Evolutionary conservation across 2,888 invertebrate species (phyloP).

Genomic region (Alcis repandata): DNA sequence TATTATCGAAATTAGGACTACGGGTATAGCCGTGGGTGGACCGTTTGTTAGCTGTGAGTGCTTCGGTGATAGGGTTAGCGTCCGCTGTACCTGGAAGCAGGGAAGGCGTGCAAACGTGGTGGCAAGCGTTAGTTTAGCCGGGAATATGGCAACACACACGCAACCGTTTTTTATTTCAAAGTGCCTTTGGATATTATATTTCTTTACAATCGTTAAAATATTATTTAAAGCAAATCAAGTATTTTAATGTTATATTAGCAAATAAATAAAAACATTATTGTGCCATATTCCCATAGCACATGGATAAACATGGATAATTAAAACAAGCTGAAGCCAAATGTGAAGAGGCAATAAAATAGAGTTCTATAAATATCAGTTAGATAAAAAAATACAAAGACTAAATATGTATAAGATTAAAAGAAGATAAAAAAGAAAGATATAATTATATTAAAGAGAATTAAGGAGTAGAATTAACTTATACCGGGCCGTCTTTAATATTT

Average conservation of each 20-base stretch:
- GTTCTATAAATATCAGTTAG: neutral
- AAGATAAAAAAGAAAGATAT: neutral
- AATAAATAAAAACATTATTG: neutral
- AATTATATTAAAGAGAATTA: too few species aligned
- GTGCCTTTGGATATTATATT: too few species aligned
- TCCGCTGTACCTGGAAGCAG: conserved; percentile 66
- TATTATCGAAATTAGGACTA: conserved; percentile 65
- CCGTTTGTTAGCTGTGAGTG: conserved; percentile 60
- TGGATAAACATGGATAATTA: neutral
- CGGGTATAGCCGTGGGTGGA: conserved; percentile 69
- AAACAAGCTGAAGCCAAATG: neutral
- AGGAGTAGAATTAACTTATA: too few species aligned
- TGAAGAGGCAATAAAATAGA: neutral
- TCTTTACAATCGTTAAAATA: too few species aligned
- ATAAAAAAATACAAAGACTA: neutral
- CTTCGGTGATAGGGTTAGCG: conserved; percentile 47
- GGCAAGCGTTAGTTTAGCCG: neutral
- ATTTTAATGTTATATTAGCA: neutral
- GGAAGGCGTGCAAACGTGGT: conserved; percentile 39
- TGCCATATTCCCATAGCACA: neutral
- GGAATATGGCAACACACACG: neutral
- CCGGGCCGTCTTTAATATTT: too few species aligned
- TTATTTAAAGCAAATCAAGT: too few species aligned
- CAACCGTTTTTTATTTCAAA: too few species aligned
- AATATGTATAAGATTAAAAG: neutral